Conservation (phyloP, 2,797 vertebrate species). For the Synaphobranchus kaupii region DNA sequence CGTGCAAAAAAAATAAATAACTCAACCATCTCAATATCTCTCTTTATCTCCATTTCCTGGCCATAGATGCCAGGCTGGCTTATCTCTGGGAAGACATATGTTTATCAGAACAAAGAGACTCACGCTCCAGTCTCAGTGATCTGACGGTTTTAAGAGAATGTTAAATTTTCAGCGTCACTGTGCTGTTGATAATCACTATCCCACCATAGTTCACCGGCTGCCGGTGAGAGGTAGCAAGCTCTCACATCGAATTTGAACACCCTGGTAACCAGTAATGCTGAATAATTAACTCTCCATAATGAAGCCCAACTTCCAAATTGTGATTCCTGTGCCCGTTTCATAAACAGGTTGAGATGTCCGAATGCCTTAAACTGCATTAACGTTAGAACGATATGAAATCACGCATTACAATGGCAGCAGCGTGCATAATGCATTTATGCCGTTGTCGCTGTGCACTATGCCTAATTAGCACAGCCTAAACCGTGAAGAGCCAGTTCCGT, state of each 20-base stretch:
- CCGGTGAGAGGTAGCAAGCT: neutral
- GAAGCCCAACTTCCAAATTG: neutral
- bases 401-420: neutral
- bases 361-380: neutral
- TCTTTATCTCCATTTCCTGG: constrained; percentile 51
- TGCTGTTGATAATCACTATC: neutral
- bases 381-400: neutral
- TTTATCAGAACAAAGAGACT: constrained; percentile 23
- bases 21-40: constrained; percentile 21
- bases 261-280: neutral
- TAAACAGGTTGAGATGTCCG: neutral
- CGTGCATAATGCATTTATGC: too few species aligned
- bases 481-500: neutral
- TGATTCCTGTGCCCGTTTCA: neutral
- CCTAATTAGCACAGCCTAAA: neutral
- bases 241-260: constrained; percentile 9
- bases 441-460: neutral
- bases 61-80: constrained; percentile 49
- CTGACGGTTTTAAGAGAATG: neutral
- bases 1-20: neutral
- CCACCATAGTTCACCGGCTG: neutral
- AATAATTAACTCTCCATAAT: constrained; percentile 38
- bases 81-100: constrained; percentile 46
- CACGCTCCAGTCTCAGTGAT: neutral
- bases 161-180: constrained; percentile 2